Conservation (phyloP, 2,888 invertebrate genomes). For the Melikaiella ostensackeni region DNA sequence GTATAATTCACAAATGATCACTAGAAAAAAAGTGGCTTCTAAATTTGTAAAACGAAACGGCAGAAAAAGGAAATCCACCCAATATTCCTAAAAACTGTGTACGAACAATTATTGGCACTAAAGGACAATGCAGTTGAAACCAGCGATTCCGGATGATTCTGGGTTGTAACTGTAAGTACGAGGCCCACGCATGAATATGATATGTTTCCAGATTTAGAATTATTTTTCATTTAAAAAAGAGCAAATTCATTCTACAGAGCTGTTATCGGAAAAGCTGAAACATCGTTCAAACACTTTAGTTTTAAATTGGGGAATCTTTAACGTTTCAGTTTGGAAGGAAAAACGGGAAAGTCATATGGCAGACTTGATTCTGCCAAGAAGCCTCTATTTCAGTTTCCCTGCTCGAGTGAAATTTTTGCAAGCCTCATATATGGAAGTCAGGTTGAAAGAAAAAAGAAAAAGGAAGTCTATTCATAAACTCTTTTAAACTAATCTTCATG, state of each 20-base stretch:
- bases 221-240: neutral
- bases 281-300: no score
- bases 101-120: neutral
- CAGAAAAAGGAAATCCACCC: neutral
- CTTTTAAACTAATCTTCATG: conserved; percentile 1
- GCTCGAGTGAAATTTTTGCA: neutral
- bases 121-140: conserved; percentile 9
- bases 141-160: neutral
- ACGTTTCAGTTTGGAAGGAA: neutral
- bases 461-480: neutral
- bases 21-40: neutral
- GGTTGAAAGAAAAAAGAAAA: neutral
- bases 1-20: neutral
- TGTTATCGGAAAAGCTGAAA: neutral
- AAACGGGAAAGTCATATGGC: neutral
- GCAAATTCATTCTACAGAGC: neutral
- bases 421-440: conserved; percentile 16
- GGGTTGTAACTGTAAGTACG: conserved; percentile 26
- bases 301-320: no score
- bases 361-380: neutral
- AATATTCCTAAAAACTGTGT: neutral
- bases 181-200: conserved; percentile 38
- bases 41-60: neutral
- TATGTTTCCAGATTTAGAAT: conserved; percentile 21
- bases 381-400: conserved; percentile 12